Evolutionary conservation across 2,888 invertebrate genomes (phyloP).

Genomic region (Halictus ligatus): DNA sequence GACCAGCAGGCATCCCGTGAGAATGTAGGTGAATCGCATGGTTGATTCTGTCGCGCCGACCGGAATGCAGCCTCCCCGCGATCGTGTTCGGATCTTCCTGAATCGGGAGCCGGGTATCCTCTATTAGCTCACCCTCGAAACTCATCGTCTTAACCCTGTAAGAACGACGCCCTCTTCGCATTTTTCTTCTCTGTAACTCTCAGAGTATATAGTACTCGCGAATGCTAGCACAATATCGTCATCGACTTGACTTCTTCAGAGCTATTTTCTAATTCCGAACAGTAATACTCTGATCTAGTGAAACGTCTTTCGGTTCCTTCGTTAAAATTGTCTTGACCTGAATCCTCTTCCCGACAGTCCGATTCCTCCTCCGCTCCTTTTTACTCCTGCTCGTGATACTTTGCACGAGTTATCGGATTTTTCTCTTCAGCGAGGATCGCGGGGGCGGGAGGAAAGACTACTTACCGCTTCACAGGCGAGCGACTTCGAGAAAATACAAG

Average conservation of each 20-base stretch:
- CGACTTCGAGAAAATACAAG: slow-evolving; percentile 26
- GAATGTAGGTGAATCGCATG: slow-evolving; percentile 79
- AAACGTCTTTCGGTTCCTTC: background rate
- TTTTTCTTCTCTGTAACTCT: background rate
- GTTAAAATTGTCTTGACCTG: background rate
- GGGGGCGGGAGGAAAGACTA: background rate
- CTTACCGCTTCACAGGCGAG: slow-evolving; percentile 10
- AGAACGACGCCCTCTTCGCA: too few species aligned
- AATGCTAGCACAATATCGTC: background rate
- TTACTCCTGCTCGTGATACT: background rate
- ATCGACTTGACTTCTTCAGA: background rate
- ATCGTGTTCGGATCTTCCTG: slow-evolving; percentile 34
- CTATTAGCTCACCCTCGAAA: background rate
- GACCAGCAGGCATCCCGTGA: slow-evolving; percentile 68
- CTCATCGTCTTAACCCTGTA: background rate
- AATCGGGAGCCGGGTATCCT: slow-evolving; percentile 17
- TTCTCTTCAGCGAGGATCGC: background rate
- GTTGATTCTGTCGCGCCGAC: slow-evolving; percentile 58
- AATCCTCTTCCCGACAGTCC: background rate
- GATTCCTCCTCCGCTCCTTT: background rate
- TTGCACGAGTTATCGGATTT: background rate
- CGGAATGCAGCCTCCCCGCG: slow-evolving; percentile 63
- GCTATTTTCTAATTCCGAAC: background rate
- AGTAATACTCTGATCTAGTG: background rate
- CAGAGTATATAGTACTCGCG: background rate